Base-by-base conservation (phyloP, 2,113 vertebrate genomes). In the Oryzias curvinotus region DNA sequence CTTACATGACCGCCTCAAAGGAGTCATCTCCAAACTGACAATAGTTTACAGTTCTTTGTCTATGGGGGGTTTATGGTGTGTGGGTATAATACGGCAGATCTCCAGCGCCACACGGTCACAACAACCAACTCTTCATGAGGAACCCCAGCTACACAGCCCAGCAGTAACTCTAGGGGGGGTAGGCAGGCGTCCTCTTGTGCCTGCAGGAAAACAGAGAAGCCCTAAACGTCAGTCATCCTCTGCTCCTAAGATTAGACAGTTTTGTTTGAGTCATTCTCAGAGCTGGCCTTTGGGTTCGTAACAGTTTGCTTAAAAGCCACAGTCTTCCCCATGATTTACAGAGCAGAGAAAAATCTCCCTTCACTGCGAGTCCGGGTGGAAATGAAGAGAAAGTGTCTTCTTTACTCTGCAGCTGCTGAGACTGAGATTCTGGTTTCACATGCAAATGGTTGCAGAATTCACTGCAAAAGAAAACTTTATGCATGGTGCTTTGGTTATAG, bases 231-330 rank as follows among this genome's bases (percentile, higher is more conserved):
- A 55, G 44, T 77, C 84, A 78, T 78, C 80, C 83, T 80, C 80
- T 62, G 78, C 81, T 83, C 65, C 75, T 91, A 90, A 92, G 88
- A 91, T 92, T 90, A 92, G 89, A 88, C 86, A 88, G 90, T 89
- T 90, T 89, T 90, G 87, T 89, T 89, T 87, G 87, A 83, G 86
- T 90, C 89, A 89, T 81, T 89, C 84, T 87, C 57, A 36, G 87
- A 86, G 91, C 88, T 88, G 82, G 68, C 76, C 86, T 91, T 84
- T 54, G 62, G 51, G 81, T 90, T 91, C 88, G 83, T 75, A 87
- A 88, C 83, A 88, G 85, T 87, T 90, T 88, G 85, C 88, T 89
- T 80, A 85, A 84, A 91, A 91, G 85, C 89, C 89, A 65, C 88
- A 85, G 87, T 89, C 83, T 78, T 87, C 80, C 86, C 85, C 82